Evolutionary conservation across 2,888 invertebrate genomes (phyloP).

Genomic region (Caenorhabditis sp.): DNA sequence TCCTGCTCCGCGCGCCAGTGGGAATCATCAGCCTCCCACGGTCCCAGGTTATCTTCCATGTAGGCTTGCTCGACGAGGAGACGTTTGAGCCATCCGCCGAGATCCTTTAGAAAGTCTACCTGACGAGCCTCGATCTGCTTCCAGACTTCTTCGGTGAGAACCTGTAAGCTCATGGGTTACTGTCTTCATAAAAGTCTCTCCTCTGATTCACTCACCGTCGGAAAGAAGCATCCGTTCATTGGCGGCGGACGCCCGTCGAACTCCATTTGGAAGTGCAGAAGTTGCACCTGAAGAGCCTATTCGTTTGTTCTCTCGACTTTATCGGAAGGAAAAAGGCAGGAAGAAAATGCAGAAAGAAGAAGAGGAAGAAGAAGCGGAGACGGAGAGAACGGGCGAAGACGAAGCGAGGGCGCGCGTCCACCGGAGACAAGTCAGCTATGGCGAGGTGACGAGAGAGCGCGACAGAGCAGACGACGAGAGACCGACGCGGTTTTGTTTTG

Average conservation of each 20-base stretch:
- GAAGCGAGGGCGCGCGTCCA: conserved; percentile 24
- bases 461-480: conserved; percentile 8
- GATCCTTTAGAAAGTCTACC: neutral
- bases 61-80: neutral
- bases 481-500: neutral
- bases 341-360: conserved; percentile 1
- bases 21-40: too few relatives aligned
- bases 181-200: too few relatives aligned
- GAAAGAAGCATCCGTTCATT: conserved; percentile 1
- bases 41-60: neutral
- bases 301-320: too few relatives aligned
- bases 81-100: conserved; percentile 15
- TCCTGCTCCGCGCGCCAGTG: conserved; percentile 9
- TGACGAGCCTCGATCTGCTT: conserved; percentile 3
- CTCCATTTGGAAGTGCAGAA: conserved; percentile 6
- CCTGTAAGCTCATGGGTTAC: conserved; percentile 3
- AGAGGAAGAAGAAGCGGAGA: conserved; percentile 1
- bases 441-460: conserved; percentile 17
- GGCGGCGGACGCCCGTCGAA: conserved; percentile 15
- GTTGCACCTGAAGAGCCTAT: too few relatives aligned
- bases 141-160: conserved; percentile 10
- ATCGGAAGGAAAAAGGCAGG: neutral
- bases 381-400: conserved; percentile 10
- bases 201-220: conserved; percentile 11
- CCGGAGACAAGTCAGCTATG: conserved; percentile 12